Evolutionary conservation across 2,113 vertebrate genomes (phyloP).

Genomic region (Lethenteron reissneri): DNA sequence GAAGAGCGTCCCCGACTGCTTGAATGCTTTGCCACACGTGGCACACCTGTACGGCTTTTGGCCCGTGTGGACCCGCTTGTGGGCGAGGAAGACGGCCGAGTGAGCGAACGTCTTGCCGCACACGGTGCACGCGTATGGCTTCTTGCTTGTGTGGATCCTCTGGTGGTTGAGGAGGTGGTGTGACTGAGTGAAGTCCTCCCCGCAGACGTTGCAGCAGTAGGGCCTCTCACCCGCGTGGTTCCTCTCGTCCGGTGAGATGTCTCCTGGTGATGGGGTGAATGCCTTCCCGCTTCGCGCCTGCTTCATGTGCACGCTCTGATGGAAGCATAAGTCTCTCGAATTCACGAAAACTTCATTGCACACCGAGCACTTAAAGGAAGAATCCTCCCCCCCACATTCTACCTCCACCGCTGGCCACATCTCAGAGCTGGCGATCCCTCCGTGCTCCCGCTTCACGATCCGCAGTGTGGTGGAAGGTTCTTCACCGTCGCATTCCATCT

Average conservation of each 20-base stretch:
- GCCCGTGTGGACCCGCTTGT: conserved; percentile 6
- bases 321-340: not conserved
- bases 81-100: not conserved
- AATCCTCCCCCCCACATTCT: not conserved
- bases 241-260: no score
- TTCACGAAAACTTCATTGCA: not conserved
- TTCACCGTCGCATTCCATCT: no score
- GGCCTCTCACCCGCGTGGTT: not conserved
- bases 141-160: not conserved
- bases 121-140: not conserved
- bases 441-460: no score
- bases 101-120: not conserved
- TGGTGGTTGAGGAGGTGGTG: not conserved
- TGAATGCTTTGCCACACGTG: not conserved
- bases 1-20: not conserved
- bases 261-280: no score
- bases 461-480: no score
- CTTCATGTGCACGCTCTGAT: not conserved
- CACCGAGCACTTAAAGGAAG: conserved; percentile 1
- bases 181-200: not conserved
- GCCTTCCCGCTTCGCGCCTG: no score
- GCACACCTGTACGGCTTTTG: not conserved
- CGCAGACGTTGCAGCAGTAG: not conserved
- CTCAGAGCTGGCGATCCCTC: no score
- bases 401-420: no score